Evolutionary conservation across 2,797 vertebrate genomes (phyloP), one percentile per base, ranked within the genome.

Genomic region (Chelon labrosus): DNA sequence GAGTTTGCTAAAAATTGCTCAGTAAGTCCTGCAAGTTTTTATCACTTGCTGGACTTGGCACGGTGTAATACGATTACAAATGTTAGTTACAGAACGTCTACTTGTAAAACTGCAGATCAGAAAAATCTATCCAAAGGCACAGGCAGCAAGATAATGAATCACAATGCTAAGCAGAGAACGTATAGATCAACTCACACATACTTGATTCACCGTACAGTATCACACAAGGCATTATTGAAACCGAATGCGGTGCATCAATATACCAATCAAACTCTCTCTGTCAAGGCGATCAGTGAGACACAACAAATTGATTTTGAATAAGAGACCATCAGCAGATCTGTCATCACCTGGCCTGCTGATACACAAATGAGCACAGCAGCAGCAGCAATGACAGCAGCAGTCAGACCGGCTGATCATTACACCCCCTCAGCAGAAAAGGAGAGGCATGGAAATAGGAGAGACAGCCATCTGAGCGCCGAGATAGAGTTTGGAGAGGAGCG

Each of bases 261-360:
- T 17, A n/a, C 35, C 76, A 61, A 68, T 80, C 73, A 63, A 60
- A 77, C 17, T 8, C 65, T 67, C 41, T 52, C 39, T 16, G 37
- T 75, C 46, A 46, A 49, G 39, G 52, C 41, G 70, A 78, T 84
- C 69, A 72, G 63, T 8, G 9, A 77, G 75, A 79, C 77, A 81
- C 64, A 91, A 83, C 79, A 65, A 68, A 86, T 89, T 68, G 47
- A 91, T 85, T 51, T 27, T 3, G 25, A 53, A 85, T 81, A 75
- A 85, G 65, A 81, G 68, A 61, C 60, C 85, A 82, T 89, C 82
- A 84, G 87, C 82, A 69, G 57, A 70, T 78, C 76, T 82, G 80
- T 76, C 79, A 64, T 72, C 76, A 16, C 61, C 65, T 20, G 31
- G 54, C 50, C 46, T 5, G 27, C 55, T 50, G n/a, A 83, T 67